Evolutionary conservation across 2,113 vertebrate genomes (phyloP), one percentile per base, ranked within the genome.

Genomic region (Cynopterus brachyotis): DNA sequence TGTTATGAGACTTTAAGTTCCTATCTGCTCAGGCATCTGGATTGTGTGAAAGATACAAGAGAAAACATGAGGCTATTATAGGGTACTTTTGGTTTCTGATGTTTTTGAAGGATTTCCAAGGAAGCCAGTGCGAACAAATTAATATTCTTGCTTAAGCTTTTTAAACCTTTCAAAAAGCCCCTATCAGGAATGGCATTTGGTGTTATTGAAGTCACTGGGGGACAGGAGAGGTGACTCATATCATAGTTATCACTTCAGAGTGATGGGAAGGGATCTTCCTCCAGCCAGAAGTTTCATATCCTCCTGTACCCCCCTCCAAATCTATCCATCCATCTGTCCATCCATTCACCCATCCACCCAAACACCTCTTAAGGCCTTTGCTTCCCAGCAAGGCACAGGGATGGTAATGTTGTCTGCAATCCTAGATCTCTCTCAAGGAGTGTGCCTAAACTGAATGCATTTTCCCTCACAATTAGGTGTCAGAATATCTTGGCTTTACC

Each of bases 401-500:
- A 9, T 40, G 3, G n/a, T n/a, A 8, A 42, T 50, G 69, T 69
- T 64, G 57, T 10, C 26, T 55, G n/a, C n/a, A n/a, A 1, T 24
- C 73, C 35, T 32, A 10, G 28, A 47, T 53, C 6, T 24, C 22
- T 73, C 55, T 85, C 0, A 1, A 47, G 20, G 28, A 42, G 5
- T 66, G 1, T 19, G 9, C 40, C 47, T 62, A 28, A 87, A 73
- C 62, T 67, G 9, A 84, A 28, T 95, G 81, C 13, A 37, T 96
- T 98, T 97, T 67, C 84, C 50, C 0, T 0, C 84, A 0, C 81
- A 2, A 95, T 93, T 85, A 99, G 99, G 97, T 99, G 99, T 98
- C 98, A 96, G 80, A 97, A 98, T 7, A 91, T 99, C 15, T 98
- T 96, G 0, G 72, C 75, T 97, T 98, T 99, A 59, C 99, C 99